Evolutionary conservation across 2,113 vertebrate genomes (phyloP), one percentile per base, ranked within the genome.

Genomic region (Marmota flaviventris): DNA sequence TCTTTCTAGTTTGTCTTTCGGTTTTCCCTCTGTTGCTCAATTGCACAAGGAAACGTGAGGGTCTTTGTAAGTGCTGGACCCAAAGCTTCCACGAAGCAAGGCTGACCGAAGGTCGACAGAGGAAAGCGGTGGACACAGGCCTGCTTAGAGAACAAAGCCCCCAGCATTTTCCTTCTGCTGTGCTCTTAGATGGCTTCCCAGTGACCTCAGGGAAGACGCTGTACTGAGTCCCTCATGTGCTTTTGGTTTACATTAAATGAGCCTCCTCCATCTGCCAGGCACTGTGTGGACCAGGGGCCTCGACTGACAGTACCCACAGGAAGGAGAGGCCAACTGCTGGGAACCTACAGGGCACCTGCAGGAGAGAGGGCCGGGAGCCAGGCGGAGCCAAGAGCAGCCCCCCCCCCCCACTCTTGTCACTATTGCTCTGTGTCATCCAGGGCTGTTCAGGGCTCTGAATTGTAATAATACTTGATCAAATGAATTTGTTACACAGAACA

Each of bases 271-370:
- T 9, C 45, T 13, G 32, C 48, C 7, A 32, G 72, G 22, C 16
- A 22, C 2, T 0, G 17, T 63, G 18, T 29, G 17, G 17, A 34
- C 22, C 37, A 6, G 22, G 8, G 25, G 1, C 4, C 0, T 13
- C 4, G 5, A 37, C 4, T 8, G 8, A 7, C 1, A 0, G 25
- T 8, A 0, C 34, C 37, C n/a, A 73, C 8, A 8, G 4, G 4
- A 20, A 51, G 77, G 91, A 65, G 51, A 45, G 37, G 7, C 1
- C 18, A 53, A 0, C 8, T 0, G 8, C 32, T 13, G 20, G 8
- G 7, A 20, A 22, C 6, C 56, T 58, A 20, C 56, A 20, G 56
- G 5, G 56, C 18, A 5, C 18, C 56, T 58, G 56, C 56, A 22
- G 56, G 18, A 58, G 20, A 58, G 6, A 22, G 56, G 56, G 20